A percentile compares a stretch with the other conserved stretches of the same genome.
phyloP scores from a whole-genome alignment of 1,140 invertebrate species.

The Leptonema lineaticorne region DNA sequence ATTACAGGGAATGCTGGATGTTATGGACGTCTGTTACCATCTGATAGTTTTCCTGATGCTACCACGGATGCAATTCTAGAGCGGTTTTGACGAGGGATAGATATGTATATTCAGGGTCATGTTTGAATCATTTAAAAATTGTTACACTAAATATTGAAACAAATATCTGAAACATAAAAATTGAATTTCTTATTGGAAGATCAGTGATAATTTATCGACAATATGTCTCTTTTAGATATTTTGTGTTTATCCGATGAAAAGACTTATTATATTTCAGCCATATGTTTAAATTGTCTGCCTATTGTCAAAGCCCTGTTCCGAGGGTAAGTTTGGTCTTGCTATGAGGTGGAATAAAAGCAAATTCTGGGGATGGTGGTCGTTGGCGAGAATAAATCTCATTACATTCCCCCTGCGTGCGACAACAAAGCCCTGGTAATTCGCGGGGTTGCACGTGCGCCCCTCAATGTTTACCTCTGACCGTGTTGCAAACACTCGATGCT shows the following conservation, averaged over 20 bases:
- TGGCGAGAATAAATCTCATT: slow-evolving; percentile 36
- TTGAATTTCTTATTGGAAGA: too few relatives aligned
- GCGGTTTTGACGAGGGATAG: neutral
- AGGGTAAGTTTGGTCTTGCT: neutral
- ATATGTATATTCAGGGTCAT: too few relatives aligned
- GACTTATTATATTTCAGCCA: too few relatives aligned
- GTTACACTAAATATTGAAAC: too few relatives aligned
- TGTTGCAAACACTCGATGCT: neutral
- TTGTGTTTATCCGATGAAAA: too few relatives aligned
- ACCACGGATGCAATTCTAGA: neutral
- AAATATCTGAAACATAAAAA: too few relatives aligned
- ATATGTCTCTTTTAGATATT: too few relatives aligned
- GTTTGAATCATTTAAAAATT: too few relatives aligned
- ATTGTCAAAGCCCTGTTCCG: too few relatives aligned
- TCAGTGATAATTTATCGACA: too few relatives aligned
- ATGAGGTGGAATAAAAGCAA: neutral
- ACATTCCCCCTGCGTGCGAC: slow-evolving; percentile 38
- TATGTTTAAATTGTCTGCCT: too few relatives aligned
- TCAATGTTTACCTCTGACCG: neutral
- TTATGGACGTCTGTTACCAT: neutral
- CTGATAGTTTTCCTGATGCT: neutral
- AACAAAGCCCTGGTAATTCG: slow-evolving; percentile 40
- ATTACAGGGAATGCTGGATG: neutral
- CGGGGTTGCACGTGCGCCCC: slow-evolving; percentile 21
- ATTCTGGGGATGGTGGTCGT: neutral